These are phyloP conservation scores for Anguilla anguilla DNA, from an alignment of 2,797 vertebrate genomes.

Conservation along the genomic window DNA sequence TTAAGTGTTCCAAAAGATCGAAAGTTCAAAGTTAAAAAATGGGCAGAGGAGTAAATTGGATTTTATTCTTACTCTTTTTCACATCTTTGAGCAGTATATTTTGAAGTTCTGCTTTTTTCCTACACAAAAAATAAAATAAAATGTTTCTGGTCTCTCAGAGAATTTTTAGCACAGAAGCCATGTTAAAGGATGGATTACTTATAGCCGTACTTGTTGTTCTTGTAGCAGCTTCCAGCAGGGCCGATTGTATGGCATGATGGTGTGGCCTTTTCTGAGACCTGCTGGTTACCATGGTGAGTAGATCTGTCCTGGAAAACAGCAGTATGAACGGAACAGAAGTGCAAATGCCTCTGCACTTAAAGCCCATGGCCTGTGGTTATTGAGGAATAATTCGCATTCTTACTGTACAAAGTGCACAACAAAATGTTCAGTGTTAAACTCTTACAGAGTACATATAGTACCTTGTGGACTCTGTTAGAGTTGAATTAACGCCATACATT, in stretches of 20 bases:
- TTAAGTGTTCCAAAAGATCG: neutral
- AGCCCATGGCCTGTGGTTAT: neutral
- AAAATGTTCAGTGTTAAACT: too few relatives aligned
- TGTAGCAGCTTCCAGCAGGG: neutral
- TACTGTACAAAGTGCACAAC: neutral
- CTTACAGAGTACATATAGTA: too few relatives aligned
- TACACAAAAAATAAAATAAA: neutral
- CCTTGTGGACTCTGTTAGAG: too few relatives aligned
- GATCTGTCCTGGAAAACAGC: neutral
- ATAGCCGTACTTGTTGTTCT: neutral
- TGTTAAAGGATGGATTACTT: neutral
- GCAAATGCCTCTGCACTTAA: neutral
- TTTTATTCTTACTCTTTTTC: neutral
- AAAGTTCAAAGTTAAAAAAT: neutral
- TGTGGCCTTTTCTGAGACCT: neutral
- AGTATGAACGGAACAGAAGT: neutral
- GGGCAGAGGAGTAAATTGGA: neutral
- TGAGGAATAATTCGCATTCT: neutral
- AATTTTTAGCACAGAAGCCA: neutral
- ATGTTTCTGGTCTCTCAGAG: neutral
- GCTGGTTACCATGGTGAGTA: neutral
- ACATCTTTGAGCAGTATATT: neutral
- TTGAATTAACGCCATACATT: too few relatives aligned
- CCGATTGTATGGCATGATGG: neutral
- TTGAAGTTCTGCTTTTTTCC: neutral